Evolutionary conservation across 2,888 invertebrate species (phyloP), one percentile per base, ranked within the genome.

Genomic region (Mactromeris polynyma): DNA sequence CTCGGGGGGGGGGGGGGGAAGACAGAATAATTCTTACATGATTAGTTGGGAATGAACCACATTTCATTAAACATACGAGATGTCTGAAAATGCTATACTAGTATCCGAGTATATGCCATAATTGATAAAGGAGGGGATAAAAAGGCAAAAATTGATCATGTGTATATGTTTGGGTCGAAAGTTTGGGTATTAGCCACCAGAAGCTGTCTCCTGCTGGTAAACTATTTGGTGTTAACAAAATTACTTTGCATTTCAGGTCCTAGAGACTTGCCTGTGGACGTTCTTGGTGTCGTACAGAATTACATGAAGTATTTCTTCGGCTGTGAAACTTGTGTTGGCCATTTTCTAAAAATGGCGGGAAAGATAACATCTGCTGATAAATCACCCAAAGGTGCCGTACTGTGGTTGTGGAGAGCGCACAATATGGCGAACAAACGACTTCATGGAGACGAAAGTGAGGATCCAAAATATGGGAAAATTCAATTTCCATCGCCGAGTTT

Each of bases 341-440:
- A 99, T 97, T 99, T 99, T 96, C 97, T 98, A 96, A 97, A 97
- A 89, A 99, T 99, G 98, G 98, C 99, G 46, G 97, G 97, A 0
- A 97, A 97, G 88, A 97, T 98, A 40, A 97, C 98, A 90, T 97
- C 97, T 95, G 97, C 98, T 94, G 98, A 98, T 0, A 97, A 97
- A 26, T 97, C 97, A 83, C 97, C 98, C 93, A 98, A 98, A 87
- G 98, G 98, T 89, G 98, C 97, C 33, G 97, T 99, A 0, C 97
- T 99, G 69, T 99, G 99, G 99, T 97, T 99, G 38, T 99, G 99
- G 99, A 97, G 97, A 94, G 98, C 98, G 0, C 99, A 99, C 96
- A 99, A 99, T 96, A 89, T 90, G 77, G 99, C 99, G 0, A 99
- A 99, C 96, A 97, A 98, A 92, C 97, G 99, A 93, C 97, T 99